phyloP scores from a whole-genome alignment of 2,888 invertebrate species.

The Eupithecia abbreviata region DNA sequence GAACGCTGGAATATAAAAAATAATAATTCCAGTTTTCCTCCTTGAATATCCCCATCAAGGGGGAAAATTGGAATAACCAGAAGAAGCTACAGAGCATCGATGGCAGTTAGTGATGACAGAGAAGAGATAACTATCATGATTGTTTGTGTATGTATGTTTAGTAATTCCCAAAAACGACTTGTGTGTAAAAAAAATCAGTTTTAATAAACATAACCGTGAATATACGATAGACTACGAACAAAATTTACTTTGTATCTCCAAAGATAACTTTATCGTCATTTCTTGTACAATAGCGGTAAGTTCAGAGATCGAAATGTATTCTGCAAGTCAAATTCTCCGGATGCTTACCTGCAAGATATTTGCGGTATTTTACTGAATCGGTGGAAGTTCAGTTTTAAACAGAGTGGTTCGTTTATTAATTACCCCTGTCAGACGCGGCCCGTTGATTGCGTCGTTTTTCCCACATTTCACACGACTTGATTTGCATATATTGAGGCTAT shows the following conservation, averaged over 20 bases:
- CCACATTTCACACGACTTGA: slow-evolving; percentile 25
- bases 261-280: neutral
- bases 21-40: too few species aligned
- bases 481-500: slow-evolving; percentile 28
- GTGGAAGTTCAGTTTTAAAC: slow-evolving; percentile 2
- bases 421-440: slow-evolving; percentile 21
- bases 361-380: neutral
- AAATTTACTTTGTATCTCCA: neutral
- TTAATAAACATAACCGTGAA: neutral
- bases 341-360: neutral
- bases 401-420: slow-evolving; percentile 25
- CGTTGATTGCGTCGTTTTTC: slow-evolving; percentile 17
- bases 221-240: neutral
- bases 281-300: neutral
- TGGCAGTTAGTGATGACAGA: neutral
- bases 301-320: neutral
- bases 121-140: neutral
- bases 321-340: neutral
- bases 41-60: too few species aligned
- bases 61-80: too few species aligned
- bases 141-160: neutral
- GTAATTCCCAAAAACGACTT: neutral
- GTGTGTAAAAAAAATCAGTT: neutral
- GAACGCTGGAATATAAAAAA: too few species aligned
- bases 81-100: neutral